Percentiles rank a stretch among this genome's conserved stretches.
Conservation (phyloP, 1,140 invertebrate species). For the Hermetia illucens region DNA sequence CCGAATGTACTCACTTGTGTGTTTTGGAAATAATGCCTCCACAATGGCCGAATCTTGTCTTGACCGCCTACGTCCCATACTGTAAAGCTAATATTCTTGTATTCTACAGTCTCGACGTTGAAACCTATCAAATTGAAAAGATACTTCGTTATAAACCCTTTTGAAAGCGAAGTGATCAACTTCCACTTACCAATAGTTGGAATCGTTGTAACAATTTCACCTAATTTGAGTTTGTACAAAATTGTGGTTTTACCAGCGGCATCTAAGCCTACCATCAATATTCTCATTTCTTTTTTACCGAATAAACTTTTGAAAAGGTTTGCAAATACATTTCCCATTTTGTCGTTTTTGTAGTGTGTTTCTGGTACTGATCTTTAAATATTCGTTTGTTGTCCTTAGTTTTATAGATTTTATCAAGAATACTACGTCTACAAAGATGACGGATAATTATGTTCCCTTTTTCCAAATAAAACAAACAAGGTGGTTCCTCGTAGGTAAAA, state of each 20-base stretch:
- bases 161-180: neutral
- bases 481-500: no score
- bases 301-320: constrained; percentile 90
- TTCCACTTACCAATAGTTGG: constrained; percentile 87
- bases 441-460: no score
- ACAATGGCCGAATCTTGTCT: constrained; percentile 79
- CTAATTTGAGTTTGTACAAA: constrained; percentile 98
- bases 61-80: constrained; percentile 88
- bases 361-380: neutral
- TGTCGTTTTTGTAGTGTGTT: constrained; percentile 10
- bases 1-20: constrained; percentile 41
- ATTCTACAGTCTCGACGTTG: constrained; percentile 92
- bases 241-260: constrained; percentile 99
- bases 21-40: constrained; percentile 74
- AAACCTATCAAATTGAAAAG: constrained; percentile 45
- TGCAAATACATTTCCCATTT: constrained; percentile 75
- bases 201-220: constrained; percentile 99
- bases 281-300: constrained; percentile 97
- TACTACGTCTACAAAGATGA: neutral
- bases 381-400: neutral
- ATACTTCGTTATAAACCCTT: neutral
- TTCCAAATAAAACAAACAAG: no score
- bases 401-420: neutral
- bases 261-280: constrained; percentile 96
- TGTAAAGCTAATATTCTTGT: constrained; percentile 91